Evolutionary conservation across 1,140 invertebrate genomes (phyloP).

Genomic region (Homarus americanus): DNA sequence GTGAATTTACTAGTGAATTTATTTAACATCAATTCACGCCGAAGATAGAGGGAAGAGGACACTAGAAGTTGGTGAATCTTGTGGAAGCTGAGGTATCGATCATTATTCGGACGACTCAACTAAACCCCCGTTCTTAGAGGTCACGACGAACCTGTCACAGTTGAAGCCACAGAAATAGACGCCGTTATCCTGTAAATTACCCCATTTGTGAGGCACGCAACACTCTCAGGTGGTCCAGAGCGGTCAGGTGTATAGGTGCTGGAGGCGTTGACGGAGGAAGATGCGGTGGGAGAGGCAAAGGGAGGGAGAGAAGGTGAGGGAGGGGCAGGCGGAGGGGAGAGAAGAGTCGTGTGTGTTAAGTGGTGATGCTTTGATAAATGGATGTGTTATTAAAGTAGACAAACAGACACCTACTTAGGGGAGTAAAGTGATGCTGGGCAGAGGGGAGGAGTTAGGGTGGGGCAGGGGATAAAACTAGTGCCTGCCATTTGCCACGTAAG

Average conservation of each 20-base stretch:
- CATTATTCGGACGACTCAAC: not conserved
- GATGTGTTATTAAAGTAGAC: slow-evolving; percentile 19
- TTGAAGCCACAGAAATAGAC: not conserved
- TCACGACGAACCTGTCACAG: not conserved
- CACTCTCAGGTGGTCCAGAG: not conserved
- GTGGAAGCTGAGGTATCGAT: too few species aligned
- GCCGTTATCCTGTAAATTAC: not conserved
- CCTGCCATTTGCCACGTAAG: slow-evolving; percentile 43
- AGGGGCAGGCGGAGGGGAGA: too few species aligned
- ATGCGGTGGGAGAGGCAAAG: not conserved
- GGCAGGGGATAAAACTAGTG: slow-evolving; percentile 21
- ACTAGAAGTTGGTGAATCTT: too few species aligned
- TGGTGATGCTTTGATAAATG: slow-evolving; percentile 1
- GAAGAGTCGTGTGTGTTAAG: not conserved
- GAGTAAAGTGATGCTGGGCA: not conserved
- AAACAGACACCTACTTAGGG: slow-evolving; percentile 9
- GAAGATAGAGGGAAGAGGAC: too few species aligned
- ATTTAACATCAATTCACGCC: too few species aligned
- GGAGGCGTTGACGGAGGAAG: not conserved
- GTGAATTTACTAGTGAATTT: too few species aligned
- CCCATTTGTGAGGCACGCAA: not conserved
- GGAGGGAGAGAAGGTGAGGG: not conserved
- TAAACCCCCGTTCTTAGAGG: not conserved
- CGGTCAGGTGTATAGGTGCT: not conserved
- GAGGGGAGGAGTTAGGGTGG: not conserved